These are phyloP conservation scores for Cnemophilus loriae DNA, from an alignment of 2,113 vertebrate genomes.

Conservation along the genomic window DNA sequence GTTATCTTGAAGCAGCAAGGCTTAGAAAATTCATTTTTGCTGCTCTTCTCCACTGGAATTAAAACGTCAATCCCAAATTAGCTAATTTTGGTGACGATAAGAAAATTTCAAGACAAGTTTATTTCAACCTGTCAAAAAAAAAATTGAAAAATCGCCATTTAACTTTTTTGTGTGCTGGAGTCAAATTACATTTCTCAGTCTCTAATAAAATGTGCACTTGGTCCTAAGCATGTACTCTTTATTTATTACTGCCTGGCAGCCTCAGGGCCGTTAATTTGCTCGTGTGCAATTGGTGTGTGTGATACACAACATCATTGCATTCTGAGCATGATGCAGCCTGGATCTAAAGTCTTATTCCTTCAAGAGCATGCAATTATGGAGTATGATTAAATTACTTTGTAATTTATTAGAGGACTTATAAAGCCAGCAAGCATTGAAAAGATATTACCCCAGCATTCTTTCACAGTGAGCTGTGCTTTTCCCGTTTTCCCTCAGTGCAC, in stretches of 20 bases:
- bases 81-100: background rate
- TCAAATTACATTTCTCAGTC: conserved; percentile 44
- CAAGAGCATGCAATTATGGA: conserved; percentile 33
- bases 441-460: background rate
- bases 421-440: background rate
- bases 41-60: background rate
- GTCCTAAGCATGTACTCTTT: conserved; percentile 33
- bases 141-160: background rate
- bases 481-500: background rate
- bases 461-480: background rate
- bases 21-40: background rate
- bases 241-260: conserved; percentile 53
- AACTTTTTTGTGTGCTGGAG: background rate
- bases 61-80: background rate
- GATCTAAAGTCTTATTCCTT: conserved; percentile 19
- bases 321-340: background rate
- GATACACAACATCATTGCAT: background rate
- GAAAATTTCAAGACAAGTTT: background rate
- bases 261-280: background rate
- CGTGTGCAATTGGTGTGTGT: background rate
- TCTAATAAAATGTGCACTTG: conserved; percentile 3
- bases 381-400: conserved; percentile 30
- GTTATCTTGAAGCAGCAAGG: background rate
- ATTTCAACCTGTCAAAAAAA: background rate
- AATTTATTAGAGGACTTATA: conserved; percentile 48